Evolutionary conservation across 2,888 invertebrate species (phyloP), one percentile per base, ranked within the genome.

Genomic region (Synergus umbraculus): DNA sequence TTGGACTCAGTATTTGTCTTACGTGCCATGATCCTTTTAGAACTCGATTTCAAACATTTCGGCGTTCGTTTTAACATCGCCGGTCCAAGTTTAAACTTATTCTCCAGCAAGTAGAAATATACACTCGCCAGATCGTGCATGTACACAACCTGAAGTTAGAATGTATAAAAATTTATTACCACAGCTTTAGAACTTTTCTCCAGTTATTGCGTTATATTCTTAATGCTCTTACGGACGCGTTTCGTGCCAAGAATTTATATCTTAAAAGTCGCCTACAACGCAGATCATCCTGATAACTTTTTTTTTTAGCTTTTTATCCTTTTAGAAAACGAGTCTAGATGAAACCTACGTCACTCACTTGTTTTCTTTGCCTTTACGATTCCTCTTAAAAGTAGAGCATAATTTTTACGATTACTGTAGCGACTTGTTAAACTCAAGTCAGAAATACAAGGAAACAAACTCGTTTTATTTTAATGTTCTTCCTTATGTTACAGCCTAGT

Each of bases 141-240:
- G 18, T 22, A 67, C 22, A 67, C 13, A 49, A 73, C n/a, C 49
- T 54, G 22, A 54, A 73, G 49, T 73, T 73, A 73, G 49, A 73
- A 37, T 73, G 69, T 73, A 73, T 73, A 73, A 73, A 73, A 73
- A 73, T 73, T 73, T 73, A 73, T 73, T 73, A 73, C 69, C 69
- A 8, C 69, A 29, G 29, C 69, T 49, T 54, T 73, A 73, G 69
- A 73, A 73, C 49, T 73, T 73, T 73, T 73, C 69, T 73, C 29
- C 69, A 69, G 69, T 49, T 69, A 69, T 69, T 69, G 69, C 69
- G 69, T 69, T 69, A 49, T 49, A 69, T 49, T 49, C 69, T 22
- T 73, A 54, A 73, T 73, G 49, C 69, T 73, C 37, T 73, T 73
- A 73, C 15, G 69, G 37, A 49, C 54, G 69, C 69, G 54, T 29